These are phyloP conservation scores for Rhopalosiphum maidis DNA, from an alignment of 1,140 invertebrate species.

Conservation along the genomic window DNA sequence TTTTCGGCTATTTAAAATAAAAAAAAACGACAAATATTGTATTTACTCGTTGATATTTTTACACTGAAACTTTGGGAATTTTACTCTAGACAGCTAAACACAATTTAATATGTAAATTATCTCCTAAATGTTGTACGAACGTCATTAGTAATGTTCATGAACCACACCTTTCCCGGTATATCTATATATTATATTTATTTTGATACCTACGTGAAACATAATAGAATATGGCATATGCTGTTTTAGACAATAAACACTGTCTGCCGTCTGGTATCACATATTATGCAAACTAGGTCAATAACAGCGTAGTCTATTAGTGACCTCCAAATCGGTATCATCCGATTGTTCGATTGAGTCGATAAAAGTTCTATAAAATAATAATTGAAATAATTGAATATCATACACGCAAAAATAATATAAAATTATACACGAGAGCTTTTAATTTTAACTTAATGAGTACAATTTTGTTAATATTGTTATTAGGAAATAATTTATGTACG, in stretches of 20 bases:
- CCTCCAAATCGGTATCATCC: constrained; percentile 1
- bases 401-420: not conserved
- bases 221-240: not conserved
- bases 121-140: not conserved
- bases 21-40: not conserved
- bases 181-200: not conserved
- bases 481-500: no score
- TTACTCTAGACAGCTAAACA: not conserved
- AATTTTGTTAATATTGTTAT: not conserved
- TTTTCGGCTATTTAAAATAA: no score
- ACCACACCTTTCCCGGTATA: not conserved
- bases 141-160: not conserved
- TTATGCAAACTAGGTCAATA: constrained; percentile 29
- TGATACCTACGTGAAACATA: not conserved
- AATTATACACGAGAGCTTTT: not conserved
- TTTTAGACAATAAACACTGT: constrained; percentile 12
- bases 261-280: not conserved
- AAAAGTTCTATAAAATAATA: not conserved
- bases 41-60: not conserved
- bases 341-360: not conserved
- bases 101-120: not conserved
- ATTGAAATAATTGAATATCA: not conserved
- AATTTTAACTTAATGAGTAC: not conserved
- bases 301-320: not conserved
- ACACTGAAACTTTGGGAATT: not conserved